These are phyloP conservation scores for Chloropsis hardwickii DNA, from an alignment of 2,113 vertebrate species.

Conservation along the genomic window DNA sequence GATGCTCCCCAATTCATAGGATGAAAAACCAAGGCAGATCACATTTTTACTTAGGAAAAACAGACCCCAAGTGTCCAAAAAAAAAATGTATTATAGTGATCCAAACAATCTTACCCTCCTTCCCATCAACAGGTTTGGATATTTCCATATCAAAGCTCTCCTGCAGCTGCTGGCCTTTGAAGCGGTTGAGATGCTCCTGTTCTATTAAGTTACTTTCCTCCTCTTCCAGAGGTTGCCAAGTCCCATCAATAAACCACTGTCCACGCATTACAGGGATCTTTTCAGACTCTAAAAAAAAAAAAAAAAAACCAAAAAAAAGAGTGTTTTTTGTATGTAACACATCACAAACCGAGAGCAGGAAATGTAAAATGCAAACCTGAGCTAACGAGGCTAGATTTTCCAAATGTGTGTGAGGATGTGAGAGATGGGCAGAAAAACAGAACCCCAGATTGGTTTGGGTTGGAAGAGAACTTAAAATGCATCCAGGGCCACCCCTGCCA, in stretches of 20 bases:
- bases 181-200: conserved; percentile 87
- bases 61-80: background rate
- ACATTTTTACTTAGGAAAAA: background rate
- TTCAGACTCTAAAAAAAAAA: conserved; percentile 81
- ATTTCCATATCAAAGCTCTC: conserved; percentile 90
- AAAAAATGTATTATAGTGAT: background rate
- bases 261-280: conserved; percentile 96
- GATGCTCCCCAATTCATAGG: background rate
- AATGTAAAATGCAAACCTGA: background rate
- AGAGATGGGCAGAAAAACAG: background rate
- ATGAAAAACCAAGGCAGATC: background rate
- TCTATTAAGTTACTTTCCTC: conserved; percentile 96
- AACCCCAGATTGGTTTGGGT: background rate
- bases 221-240: conserved; percentile 94
- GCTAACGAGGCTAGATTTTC: background rate
- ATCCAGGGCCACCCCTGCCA: background rate
- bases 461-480: background rate
- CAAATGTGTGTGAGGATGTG: background rate
- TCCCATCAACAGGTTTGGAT: conserved; percentile 87
- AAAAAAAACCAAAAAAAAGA: background rate
- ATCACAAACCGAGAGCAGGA: background rate
- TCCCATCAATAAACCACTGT: conserved; percentile 97
- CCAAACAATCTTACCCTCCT: conserved; percentile 86
- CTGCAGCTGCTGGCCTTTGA: conserved; percentile 89
- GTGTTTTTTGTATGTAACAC: background rate